A percentile compares a stretch with the other conserved stretches of the same genome.
Evolutionary conservation across 2,888 invertebrate genomes (phyloP).

Genomic region (Luffia ferchaultella): DNA sequence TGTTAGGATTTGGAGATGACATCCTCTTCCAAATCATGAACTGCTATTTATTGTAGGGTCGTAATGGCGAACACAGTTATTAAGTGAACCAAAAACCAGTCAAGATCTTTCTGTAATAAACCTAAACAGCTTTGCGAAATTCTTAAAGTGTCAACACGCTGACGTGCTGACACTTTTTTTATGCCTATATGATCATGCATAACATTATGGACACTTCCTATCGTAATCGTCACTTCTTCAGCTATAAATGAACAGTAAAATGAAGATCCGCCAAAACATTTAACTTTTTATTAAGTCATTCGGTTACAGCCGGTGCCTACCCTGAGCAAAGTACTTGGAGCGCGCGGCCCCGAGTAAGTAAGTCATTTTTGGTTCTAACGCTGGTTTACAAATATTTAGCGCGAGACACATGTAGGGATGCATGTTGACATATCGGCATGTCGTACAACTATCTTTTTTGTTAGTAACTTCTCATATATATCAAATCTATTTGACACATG

Average conservation of each 20-base stretch:
- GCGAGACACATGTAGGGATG: too few species aligned
- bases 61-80: not conserved
- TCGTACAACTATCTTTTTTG: too few species aligned
- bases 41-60: not conserved
- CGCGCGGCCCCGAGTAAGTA: too few species aligned
- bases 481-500: too few species aligned
- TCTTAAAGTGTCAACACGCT: not conserved
- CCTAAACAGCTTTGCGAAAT: too few species aligned
- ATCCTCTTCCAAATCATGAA: not conserved
- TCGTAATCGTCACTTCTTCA: conserved; percentile 1
- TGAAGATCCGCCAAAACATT: conserved; percentile 1
- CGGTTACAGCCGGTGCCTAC: conserved; percentile 1
- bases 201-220: not conserved
- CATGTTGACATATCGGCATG: too few species aligned
- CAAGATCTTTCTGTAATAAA: not conserved
- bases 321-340: too few species aligned
- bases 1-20: not conserved
- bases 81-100: not conserved
- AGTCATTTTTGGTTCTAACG: too few species aligned
- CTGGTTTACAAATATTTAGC: too few species aligned
- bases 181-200: not conserved
- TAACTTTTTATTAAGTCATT: not conserved
- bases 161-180: not conserved
- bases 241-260: not conserved
- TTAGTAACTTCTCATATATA: too few species aligned